These are phyloP conservation scores for Barnardius zonarius DNA, from an alignment of 2,113 vertebrate genomes.

Conservation along the genomic window DNA sequence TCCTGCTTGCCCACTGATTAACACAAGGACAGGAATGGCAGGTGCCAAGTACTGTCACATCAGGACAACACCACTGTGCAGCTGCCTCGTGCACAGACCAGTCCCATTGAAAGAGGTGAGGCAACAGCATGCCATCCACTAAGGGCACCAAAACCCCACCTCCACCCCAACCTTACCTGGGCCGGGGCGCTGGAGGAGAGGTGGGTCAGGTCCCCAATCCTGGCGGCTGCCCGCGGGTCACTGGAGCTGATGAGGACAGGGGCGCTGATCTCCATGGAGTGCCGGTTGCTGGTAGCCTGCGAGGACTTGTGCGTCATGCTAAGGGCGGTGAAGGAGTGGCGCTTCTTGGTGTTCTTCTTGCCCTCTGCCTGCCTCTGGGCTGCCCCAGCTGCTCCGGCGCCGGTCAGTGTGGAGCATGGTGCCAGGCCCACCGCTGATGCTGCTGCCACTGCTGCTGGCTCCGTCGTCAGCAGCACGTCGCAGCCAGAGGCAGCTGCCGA, in stretches of 20 bases:
- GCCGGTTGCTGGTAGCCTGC: slow-evolving; percentile 88
- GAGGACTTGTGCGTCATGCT: slow-evolving; percentile 93
- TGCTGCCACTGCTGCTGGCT: background rate
- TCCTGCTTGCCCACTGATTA: background rate
- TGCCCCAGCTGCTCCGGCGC: slow-evolving; percentile 69
- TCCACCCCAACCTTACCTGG: slow-evolving; percentile 70
- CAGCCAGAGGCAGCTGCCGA: slow-evolving; percentile 70
- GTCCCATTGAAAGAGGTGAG: background rate
- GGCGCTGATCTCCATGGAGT: slow-evolving; percentile 98
- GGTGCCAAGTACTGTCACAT: background rate
- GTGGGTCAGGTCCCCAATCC: slow-evolving; percentile 84
- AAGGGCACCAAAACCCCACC: background rate
- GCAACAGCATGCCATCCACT: accelerated
- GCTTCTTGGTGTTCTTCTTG: slow-evolving; percentile 98
- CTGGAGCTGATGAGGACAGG: slow-evolving; percentile 97
- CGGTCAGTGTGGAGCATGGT: slow-evolving; percentile 70
- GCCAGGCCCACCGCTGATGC: background rate
- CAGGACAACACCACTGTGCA: accelerated
- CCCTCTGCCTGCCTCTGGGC: slow-evolving; percentile 85
- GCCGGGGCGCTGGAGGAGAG: slow-evolving; percentile 81
- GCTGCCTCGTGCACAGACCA: accelerated
- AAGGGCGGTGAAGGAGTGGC: slow-evolving; percentile 94
- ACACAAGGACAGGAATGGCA: background rate
- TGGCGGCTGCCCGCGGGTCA: slow-evolving; percentile 89
- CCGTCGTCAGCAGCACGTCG: slow-evolving; percentile 60